Evolutionary conservation across 1,140 invertebrate genomes (phyloP).

Genomic region (Scaptomyza hsui): DNA sequence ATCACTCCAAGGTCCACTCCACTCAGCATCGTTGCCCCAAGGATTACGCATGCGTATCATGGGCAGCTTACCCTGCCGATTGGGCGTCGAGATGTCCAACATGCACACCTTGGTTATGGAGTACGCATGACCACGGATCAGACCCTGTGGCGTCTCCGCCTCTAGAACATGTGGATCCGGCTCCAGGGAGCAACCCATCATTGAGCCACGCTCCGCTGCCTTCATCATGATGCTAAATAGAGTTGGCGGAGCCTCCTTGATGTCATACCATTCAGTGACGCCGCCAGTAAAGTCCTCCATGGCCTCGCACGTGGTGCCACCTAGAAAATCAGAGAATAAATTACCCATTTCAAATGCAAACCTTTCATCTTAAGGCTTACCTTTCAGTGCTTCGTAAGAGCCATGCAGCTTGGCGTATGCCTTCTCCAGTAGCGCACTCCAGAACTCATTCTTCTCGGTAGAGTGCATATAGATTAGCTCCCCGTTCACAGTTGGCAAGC

Average conservation of each 20-base stretch:
- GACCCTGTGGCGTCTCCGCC: slow-evolving; percentile 94
- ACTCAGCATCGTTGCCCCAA: slow-evolving; percentile 99
- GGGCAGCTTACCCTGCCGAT: slow-evolving; percentile 91
- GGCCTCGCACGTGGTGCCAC: slow-evolving; percentile 98
- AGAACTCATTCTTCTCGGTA: slow-evolving; percentile 96
- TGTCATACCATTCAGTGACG: slow-evolving; percentile 97
- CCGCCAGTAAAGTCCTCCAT: slow-evolving; percentile 99
- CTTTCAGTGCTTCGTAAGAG: slow-evolving; percentile 98
- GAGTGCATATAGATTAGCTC: slow-evolving; percentile 97
- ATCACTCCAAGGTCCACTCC: slow-evolving; percentile 99
- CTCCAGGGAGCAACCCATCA: slow-evolving; percentile 99
- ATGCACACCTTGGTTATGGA: slow-evolving; percentile 96
- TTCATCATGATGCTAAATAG: slow-evolving; percentile 96
- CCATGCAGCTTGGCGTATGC: slow-evolving; percentile 99
- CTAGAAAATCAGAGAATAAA: slow-evolving; percentile 80
- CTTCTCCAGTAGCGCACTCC: slow-evolving; percentile 98
- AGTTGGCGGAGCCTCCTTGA: slow-evolving; percentile 94
- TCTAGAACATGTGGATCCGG: slow-evolving; percentile 95
- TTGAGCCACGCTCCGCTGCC: slow-evolving; percentile 95
- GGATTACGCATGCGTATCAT: slow-evolving; percentile 95
- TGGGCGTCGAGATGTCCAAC: slow-evolving; percentile 94
- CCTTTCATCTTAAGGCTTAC: slow-evolving; percentile 20
- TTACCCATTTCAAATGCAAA: not conserved
- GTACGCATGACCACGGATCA: slow-evolving; percentile 98
- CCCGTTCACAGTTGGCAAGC: slow-evolving; percentile 95